These are phyloP conservation scores for Anticlea derivata DNA, from an alignment of 2,888 invertebrate genomes.

Conservation along the genomic window DNA sequence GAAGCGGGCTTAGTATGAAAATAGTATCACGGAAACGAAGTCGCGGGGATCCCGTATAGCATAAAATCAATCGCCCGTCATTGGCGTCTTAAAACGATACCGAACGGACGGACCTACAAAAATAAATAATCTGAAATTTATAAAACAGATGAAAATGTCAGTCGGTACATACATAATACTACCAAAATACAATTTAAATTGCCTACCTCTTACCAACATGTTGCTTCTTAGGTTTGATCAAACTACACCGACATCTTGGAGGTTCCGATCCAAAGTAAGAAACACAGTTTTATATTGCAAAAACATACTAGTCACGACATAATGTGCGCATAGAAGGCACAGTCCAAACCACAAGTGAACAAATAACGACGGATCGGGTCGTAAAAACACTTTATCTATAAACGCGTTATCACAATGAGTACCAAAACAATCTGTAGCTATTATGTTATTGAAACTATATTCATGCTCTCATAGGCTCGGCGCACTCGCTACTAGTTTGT, in stretches of 20 bases:
- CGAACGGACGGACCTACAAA: too few species aligned
- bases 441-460: neutral
- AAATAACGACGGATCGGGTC: neutral
- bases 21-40: too few species aligned
- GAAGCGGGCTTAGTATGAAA: too few species aligned
- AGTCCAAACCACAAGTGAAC: conserved; percentile 3
- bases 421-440: neutral
- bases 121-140: too few species aligned
- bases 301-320: neutral
- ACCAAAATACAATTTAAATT: neutral
- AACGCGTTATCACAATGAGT: conserved; percentile 9
- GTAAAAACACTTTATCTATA: conserved; percentile 20
- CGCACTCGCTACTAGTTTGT: conserved; percentile 16
- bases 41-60: too few species aligned
- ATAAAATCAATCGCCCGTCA: too few species aligned
- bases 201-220: conserved; percentile 17
- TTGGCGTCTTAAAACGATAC: too few species aligned
- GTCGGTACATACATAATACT: neutral
- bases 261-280: neutral
- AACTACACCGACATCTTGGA: conserved; percentile 12
- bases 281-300: conserved; percentile 1
- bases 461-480: conserved; percentile 16
- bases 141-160: too few species aligned
- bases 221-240: conserved; percentile 3
- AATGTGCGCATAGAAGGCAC: neutral